Evolutionary conservation across 2,888 invertebrate species (phyloP).

Genomic region (Drosophila tripunctata): DNA sequence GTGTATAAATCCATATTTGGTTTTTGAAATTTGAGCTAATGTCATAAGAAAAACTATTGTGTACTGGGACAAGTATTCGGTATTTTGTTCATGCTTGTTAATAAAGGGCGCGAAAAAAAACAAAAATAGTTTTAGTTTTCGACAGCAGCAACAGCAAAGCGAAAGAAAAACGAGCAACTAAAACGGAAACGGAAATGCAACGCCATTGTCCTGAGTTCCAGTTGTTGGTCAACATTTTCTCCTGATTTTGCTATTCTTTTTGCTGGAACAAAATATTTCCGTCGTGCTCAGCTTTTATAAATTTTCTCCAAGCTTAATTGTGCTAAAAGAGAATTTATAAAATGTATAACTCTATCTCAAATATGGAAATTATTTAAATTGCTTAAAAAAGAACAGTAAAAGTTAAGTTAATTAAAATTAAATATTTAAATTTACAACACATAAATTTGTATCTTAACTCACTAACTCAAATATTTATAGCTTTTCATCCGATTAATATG

Average conservation of each 20-base stretch:
- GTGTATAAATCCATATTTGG: background rate
- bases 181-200: slow-evolving; percentile 73
- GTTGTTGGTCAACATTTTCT: slow-evolving; percentile 41
- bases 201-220: slow-evolving; percentile 58
- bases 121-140: slow-evolving; percentile 68
- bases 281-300: slow-evolving; percentile 49
- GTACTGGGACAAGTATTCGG: slow-evolving; percentile 27
- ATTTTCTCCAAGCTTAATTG: slow-evolving; percentile 27
- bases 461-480: slow-evolving; percentile 58
- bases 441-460: no score
- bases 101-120: slow-evolving; percentile 17
- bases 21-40: slow-evolving; percentile 18
- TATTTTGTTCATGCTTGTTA: slow-evolving; percentile 6
- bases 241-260: slow-evolving; percentile 9
- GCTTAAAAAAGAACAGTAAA: background rate
- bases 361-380: background rate
- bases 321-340: slow-evolving; percentile 8
- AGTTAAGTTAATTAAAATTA: slow-evolving; percentile 45
- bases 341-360: no score
- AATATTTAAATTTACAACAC: slow-evolving; percentile 30
- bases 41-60: slow-evolving; percentile 21
- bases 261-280: slow-evolving; percentile 66
- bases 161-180: slow-evolving; percentile 39
- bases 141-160: slow-evolving; percentile 53
- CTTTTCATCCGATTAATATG: slow-evolving; percentile 77